These are phyloP conservation scores for Xestia sexstrigata DNA, from an alignment of 2,888 invertebrate genomes.

Conservation along the genomic window DNA sequence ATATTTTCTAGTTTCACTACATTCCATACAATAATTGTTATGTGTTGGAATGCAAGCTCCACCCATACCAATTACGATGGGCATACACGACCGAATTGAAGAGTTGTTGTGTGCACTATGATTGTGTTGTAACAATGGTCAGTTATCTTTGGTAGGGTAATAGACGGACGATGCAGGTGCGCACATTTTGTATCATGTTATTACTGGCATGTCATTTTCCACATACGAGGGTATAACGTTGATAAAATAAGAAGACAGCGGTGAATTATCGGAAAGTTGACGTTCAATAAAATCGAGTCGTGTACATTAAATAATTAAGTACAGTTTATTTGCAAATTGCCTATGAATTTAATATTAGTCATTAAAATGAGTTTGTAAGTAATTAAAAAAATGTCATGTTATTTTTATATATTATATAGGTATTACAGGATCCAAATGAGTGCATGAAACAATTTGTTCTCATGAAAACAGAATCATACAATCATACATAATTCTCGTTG, in stretches of 20 bases:
- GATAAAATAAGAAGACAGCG: conserved; percentile 59
- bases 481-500: neutral
- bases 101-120: conserved; percentile 48
- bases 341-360: neutral
- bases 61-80: conserved; percentile 77
- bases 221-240: conserved; percentile 59
- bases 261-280: conserved; percentile 38
- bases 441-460: neutral
- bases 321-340: neutral
- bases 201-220: conserved; percentile 70
- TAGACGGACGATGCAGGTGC: conserved; percentile 70
- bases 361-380: neutral
- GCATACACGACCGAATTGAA: conserved; percentile 72
- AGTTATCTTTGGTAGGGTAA: conserved; percentile 56
- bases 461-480: neutral
- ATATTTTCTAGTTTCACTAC: conserved; percentile 85
- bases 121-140: conserved; percentile 23
- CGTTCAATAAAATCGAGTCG: conserved; percentile 1
- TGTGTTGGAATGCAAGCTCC: conserved; percentile 79
- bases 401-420: too few species aligned
- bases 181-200: conserved; percentile 70
- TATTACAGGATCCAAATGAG: too few species aligned
- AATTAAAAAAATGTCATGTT: neutral
- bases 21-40: conserved; percentile 83
- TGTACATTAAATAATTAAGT: neutral